Evolutionary conservation across 2,888 invertebrate species (phyloP).

Genomic region (Nomada flava): DNA sequence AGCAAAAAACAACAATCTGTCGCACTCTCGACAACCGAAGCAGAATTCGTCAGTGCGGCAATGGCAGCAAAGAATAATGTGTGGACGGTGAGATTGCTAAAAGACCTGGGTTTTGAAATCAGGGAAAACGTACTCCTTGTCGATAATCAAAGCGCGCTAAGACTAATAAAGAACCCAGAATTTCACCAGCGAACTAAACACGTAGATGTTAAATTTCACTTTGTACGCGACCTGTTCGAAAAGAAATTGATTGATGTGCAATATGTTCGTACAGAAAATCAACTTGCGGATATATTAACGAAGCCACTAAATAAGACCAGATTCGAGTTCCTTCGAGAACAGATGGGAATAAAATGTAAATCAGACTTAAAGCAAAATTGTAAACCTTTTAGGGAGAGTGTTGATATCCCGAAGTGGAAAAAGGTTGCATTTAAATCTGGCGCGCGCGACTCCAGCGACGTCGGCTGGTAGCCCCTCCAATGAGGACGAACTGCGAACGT

Average conservation of each 20-base stretch:
- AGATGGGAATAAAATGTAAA: not conserved
- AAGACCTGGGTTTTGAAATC: not conserved
- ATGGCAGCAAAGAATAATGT: slow-evolving; percentile 9
- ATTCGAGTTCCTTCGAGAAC: not conserved
- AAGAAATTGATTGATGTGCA: not conserved
- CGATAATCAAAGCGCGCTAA: slow-evolving; percentile 17
- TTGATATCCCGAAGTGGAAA: too few relatives aligned
- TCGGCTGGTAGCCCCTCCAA: too few relatives aligned
- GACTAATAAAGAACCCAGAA: slow-evolving; percentile 9
- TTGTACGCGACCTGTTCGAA: slow-evolving; percentile 2
- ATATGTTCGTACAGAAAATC: not conserved
- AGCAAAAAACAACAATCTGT: slow-evolving; percentile 1
- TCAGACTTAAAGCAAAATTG: not conserved
- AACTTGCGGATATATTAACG: slow-evolving; percentile 4
- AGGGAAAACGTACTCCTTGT: not conserved
- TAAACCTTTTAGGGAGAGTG: too few relatives aligned
- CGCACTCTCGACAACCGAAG: not conserved
- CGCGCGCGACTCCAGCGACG: too few relatives aligned
- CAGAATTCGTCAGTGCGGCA: not conserved
- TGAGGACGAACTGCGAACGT: too few relatives aligned
- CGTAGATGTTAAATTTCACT: slow-evolving; percentile 1
- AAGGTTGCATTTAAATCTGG: too few relatives aligned
- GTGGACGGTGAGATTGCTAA: not conserved
- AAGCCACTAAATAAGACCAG: not conserved
- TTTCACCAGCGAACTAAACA: slow-evolving; percentile 11